A percentile compares a stretch with the other conserved stretches of the same genome.
phyloP scores from a whole-genome alignment of 2,888 invertebrate species.

The Polyommatus icarus region DNA sequence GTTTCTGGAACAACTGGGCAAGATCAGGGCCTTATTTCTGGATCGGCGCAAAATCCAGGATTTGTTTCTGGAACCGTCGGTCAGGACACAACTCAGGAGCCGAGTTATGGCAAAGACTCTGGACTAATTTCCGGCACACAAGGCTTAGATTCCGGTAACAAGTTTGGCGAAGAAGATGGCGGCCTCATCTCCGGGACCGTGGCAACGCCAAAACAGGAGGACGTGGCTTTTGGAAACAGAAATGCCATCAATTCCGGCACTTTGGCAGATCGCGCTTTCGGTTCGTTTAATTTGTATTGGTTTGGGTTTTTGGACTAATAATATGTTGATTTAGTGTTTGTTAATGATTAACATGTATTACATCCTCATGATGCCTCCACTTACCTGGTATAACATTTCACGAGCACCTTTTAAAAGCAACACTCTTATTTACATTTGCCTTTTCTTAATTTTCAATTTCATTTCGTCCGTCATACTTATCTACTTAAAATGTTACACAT shows the following conservation, averaged over 20 bases:
- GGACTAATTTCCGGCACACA: neutral
- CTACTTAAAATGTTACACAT: too few relatives aligned
- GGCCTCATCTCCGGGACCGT: conserved; percentile 3
- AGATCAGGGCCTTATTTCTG: neutral
- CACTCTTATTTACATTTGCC: too few relatives aligned
- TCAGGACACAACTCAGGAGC: neutral
- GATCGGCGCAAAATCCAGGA: neutral
- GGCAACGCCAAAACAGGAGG: neutral
- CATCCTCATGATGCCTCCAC: too few relatives aligned
- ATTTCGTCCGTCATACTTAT: too few relatives aligned
- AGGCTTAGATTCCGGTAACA: neutral
- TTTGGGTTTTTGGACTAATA: neutral
- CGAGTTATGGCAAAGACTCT: neutral
- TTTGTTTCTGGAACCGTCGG: neutral
- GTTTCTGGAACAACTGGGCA: neutral
- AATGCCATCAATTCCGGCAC: neutral
- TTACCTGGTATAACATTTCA: too few relatives aligned
- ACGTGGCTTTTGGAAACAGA: neutral
- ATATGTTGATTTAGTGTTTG: too few relatives aligned
- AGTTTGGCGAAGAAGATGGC: neutral
- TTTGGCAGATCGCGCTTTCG: neutral
- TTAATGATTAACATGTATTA: too few relatives aligned
- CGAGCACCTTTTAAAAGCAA: too few relatives aligned
- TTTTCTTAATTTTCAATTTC: too few relatives aligned
- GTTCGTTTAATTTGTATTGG: conserved; percentile 10